Evolutionary conservation across 2,797 vertebrate genomes (phyloP).

Genomic region (Xiphophorus birchmanni): DNA sequence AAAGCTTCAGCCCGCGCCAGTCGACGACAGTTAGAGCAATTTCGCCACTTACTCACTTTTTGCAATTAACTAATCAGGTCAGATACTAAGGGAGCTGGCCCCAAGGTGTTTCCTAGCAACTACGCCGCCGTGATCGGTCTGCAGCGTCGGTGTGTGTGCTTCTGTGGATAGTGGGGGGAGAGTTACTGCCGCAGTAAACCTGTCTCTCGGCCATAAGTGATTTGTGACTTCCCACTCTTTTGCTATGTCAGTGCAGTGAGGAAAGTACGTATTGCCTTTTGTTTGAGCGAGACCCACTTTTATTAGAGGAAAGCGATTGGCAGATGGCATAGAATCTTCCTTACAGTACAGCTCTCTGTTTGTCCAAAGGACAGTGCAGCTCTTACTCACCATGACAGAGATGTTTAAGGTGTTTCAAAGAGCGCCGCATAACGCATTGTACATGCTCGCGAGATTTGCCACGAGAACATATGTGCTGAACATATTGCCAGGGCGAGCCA

Average conservation of each 20-base stretch:
- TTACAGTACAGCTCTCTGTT: constrained; percentile 37
- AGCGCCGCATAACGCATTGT: constrained; percentile 9
- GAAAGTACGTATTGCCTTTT: constrained; percentile 56
- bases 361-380: constrained; percentile 31
- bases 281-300: constrained; percentile 69
- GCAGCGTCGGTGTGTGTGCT: constrained; percentile 61
- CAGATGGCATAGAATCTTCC: constrained; percentile 50
- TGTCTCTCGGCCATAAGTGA: constrained; percentile 75
- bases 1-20: constrained; percentile 42
- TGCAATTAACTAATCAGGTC: constrained; percentile 84
- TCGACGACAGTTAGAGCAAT: constrained; percentile 41
- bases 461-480: constrained; percentile 21
- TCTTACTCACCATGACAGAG: constrained; percentile 16
- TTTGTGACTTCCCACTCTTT: constrained; percentile 74
- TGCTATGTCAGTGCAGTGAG: constrained; percentile 62
- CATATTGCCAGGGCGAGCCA: constrained; percentile 13
- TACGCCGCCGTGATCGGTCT: constrained; percentile 56
- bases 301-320: constrained; percentile 58
- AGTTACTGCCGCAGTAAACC: constrained; percentile 80
- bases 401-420: constrained; percentile 27
- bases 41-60: constrained; percentile 74
- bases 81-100: constrained; percentile 76
- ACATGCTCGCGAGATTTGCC: constrained; percentile 25
- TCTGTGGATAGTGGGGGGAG: constrained; percentile 54
- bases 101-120: constrained; percentile 85